Percentiles rank a stretch among this genome's conserved stretches.
Evolutionary conservation across 2,888 invertebrate genomes (phyloP).

Genomic region (Andrena hattorfiana): DNA sequence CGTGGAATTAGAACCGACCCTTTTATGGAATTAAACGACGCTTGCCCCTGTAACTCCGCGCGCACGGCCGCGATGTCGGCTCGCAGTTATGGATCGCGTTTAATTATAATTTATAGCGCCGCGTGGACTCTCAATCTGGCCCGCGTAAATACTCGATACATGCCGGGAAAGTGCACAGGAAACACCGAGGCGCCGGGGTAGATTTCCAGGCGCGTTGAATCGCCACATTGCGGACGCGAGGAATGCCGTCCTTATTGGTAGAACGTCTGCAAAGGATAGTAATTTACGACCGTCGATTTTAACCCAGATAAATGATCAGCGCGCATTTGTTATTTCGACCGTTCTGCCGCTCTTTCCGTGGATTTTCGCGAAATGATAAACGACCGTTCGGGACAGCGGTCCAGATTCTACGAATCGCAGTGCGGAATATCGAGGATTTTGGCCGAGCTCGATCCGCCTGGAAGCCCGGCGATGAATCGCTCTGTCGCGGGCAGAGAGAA

Average conservation of each 20-base stretch:
- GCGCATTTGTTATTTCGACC: no score
- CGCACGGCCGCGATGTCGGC: conserved; percentile 23
- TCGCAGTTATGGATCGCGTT: conserved; percentile 31
- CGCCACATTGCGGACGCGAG: no score
- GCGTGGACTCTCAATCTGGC: conserved; percentile 5
- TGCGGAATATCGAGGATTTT: conserved; percentile 31
- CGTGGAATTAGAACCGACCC: conserved; percentile 54
- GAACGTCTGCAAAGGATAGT: neutral
- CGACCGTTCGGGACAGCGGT: conserved; percentile 17
- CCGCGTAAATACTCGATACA: neutral
- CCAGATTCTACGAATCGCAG: conserved; percentile 14
- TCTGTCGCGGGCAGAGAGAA: conserved; percentile 8
- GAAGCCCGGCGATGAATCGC: conserved; percentile 49
- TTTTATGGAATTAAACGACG: conserved; percentile 58
- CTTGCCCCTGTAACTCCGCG: conserved; percentile 9
- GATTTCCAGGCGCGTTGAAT: no score
- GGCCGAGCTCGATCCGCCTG: conserved; percentile 11
- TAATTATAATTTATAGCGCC: conserved; percentile 59
- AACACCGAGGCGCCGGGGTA: no score
- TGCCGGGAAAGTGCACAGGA: no score
- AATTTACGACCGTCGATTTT: conserved; percentile 16
- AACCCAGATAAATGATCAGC: neutral
- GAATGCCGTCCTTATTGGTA: no score
- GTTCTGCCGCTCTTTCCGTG: neutral
- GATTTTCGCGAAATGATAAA: conserved; percentile 17